Evolutionary conservation across 2,888 invertebrate genomes (phyloP), one percentile per base, ranked within the genome.

Genomic region (Mallateleia sp.): DNA sequence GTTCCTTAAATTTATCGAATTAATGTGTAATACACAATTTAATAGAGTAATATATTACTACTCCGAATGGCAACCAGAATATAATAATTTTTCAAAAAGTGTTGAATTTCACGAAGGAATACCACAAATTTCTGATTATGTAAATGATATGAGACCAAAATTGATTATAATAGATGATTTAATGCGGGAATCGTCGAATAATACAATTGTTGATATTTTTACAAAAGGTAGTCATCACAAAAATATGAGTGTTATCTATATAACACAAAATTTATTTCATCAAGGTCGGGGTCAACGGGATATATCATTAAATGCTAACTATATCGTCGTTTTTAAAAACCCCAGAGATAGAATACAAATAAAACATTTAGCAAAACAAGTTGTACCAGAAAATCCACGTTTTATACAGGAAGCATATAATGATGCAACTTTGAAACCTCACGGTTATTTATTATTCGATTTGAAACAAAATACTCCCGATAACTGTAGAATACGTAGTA

Each of bases 151-250:
- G n/a, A n/a, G n/a, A n/a, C 20, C 66, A 5, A 78, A 78, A n/a
- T 42, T 78, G 4, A 18, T 67, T 5, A 62, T 77, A 8, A 54
- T 85, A n/a, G 79, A 85, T 14, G 85, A 85, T 64, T 20, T 85
- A 8, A 71, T 80, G 69, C 24, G 66, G 2, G 71, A 81, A 50
- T 47, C 81, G 0, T 66, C 58, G 11, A 66, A 58, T 32, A 50
- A 47, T 6, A 24, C 14, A 1, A 67, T 91, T 22, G 78, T 88
- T 0, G 87, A 91, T 85, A 81, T 90, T 1, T 90, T 91, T 75
- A 89, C 87, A 3, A 90, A 88, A 62, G 88, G 88, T 0, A 85
- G 85, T n/a, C 89, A 89, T 69, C 88, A 89, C 67, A 60, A 81
- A 22, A 88, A 89, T 14, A 42, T 62, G 42, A 62, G 42, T 8